Evolutionary conservation across 2,888 invertebrate genomes (phyloP).

Genomic region (Fragum fragum): DNA sequence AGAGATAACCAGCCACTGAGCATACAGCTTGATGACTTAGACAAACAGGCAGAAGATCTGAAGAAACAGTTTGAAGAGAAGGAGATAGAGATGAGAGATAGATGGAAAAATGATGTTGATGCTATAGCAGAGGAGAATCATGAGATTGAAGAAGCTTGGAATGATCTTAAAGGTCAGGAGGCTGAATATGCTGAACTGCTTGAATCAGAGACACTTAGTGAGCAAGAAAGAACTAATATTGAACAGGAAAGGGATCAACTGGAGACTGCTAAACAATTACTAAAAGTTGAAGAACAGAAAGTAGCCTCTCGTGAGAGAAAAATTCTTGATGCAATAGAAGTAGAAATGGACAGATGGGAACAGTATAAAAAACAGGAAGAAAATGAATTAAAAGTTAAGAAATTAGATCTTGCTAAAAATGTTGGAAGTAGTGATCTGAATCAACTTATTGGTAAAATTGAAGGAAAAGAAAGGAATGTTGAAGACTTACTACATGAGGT

Average conservation of each 20-base stretch:
- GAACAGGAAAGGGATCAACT: conserved; percentile 72
- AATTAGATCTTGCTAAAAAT: conserved; percentile 87
- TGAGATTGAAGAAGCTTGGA: conserved; percentile 72
- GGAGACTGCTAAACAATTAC: conserved; percentile 70
- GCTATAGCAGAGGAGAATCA: conserved; percentile 69
- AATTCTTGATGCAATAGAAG: conserved; percentile 75
- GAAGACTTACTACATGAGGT: conserved; percentile 48
- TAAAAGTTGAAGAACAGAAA: conserved; percentile 76
- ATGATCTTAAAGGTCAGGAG: conserved; percentile 69
- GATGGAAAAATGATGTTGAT: conserved; percentile 74
- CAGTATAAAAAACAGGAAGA: conserved; percentile 86
- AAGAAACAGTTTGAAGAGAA: conserved; percentile 64
- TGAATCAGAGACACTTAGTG: conserved; percentile 53
- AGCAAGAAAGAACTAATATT: conserved; percentile 67
- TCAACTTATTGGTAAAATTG: conserved; percentile 60
- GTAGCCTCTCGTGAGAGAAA: conserved; percentile 74
- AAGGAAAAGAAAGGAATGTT: conserved; percentile 55
- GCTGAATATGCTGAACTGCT: conserved; percentile 55
- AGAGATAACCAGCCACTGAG: conserved; percentile 62
- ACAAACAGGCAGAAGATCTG: conserved; percentile 53
- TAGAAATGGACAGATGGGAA: conserved; percentile 87
- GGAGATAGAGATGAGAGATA: conserved; percentile 71
- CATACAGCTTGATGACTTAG: conserved; percentile 55
- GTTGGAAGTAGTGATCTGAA: conserved; percentile 53
- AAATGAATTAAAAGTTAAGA: conserved; percentile 84